phyloP scores from a whole-genome alignment of 2,888 invertebrate genomes.

The Acleris holmiana region DNA sequence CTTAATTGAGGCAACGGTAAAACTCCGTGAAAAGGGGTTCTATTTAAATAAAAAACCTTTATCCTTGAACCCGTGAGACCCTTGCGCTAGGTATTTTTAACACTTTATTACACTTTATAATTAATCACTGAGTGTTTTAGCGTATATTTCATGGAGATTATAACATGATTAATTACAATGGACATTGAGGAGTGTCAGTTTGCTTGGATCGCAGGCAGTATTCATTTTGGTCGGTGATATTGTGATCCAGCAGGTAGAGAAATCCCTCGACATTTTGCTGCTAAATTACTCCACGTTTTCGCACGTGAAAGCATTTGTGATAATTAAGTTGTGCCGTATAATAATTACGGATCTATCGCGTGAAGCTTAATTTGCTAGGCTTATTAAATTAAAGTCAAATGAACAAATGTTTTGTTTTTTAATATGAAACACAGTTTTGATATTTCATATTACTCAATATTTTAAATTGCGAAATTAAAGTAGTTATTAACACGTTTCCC shows the following conservation, averaged over 20 bases:
- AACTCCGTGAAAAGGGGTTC: conserved; percentile 23
- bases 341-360: too few relatives aligned
- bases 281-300: conserved; percentile 18
- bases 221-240: conserved; percentile 43
- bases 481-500: too few relatives aligned
- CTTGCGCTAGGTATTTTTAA: conserved; percentile 11
- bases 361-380: too few relatives aligned
- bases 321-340: not conserved
- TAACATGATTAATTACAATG: conserved; percentile 37
- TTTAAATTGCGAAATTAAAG: too few relatives aligned
- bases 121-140: conserved; percentile 32
- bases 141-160: conserved; percentile 28
- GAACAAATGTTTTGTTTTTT: too few relatives aligned
- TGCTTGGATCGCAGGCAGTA: conserved; percentile 38
- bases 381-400: too few relatives aligned
- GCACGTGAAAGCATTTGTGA: not conserved
- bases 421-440: too few relatives aligned
- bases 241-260: conserved; percentile 29
- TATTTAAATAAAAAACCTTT: conserved; percentile 21
- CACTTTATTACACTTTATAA: conserved; percentile 33
- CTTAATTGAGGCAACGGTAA: conserved; percentile 29
- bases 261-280: conserved; percentile 4
- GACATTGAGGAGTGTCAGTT: conserved; percentile 18
- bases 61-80: conserved; percentile 20
- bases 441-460: too few relatives aligned